phyloP scores from a whole-genome alignment of 2,113 vertebrate species.

The Mus pahari region DNA sequence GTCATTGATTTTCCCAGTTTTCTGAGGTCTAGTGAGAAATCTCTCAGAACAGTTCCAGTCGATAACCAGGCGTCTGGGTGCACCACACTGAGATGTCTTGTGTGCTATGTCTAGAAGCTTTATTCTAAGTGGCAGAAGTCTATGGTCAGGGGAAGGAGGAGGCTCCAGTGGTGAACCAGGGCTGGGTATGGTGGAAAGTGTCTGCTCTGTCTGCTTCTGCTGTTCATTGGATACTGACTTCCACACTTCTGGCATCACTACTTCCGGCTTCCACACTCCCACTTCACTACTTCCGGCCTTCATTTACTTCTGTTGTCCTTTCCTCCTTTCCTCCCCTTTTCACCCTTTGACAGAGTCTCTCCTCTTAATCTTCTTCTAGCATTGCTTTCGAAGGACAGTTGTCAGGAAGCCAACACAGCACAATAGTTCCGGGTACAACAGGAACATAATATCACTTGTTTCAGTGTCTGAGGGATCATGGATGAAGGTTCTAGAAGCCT shows the following conservation, averaged over 20 bases:
- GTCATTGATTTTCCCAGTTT: background rate
- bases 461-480: background rate
- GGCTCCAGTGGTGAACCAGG: background rate
- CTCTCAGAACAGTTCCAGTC: background rate
- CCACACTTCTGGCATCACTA: background rate
- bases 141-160: background rate
- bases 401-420: background rate
- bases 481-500: background rate
- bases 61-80: background rate
- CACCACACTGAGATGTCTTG: background rate
- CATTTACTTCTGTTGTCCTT: background rate
- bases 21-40: background rate
- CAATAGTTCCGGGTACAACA: background rate
- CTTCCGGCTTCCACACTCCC: too few relatives aligned
- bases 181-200: background rate
- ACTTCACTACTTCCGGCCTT: background rate
- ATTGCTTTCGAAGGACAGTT: background rate
- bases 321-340: background rate
- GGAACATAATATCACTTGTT: background rate
- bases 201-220: background rate
- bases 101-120: background rate
- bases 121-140: background rate
- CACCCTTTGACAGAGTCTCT: too few relatives aligned
- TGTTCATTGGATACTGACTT: background rate
- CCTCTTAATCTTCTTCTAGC: background rate